Base-by-base conservation (phyloP, 2,113 vertebrate species). In the Rutilus rutilus region DNA sequence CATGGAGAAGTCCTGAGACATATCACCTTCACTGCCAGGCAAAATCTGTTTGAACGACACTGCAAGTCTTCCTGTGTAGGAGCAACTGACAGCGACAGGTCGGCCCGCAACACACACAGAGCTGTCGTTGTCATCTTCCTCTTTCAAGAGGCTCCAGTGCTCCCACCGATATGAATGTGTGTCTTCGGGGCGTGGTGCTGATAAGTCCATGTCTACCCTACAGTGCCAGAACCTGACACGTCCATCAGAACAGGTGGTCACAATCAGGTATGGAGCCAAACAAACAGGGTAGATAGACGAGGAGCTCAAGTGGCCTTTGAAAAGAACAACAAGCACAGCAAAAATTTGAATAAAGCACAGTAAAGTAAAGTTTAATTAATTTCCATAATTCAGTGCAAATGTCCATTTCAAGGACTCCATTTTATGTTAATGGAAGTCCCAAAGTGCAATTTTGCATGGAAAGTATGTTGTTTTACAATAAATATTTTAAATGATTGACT, bases 201-300 rank as follows among this genome's bases (percentile, higher is more conserved):
- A 92, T 8, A 89, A 88, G 1, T 90, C 90, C 42, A 90, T 90
- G 86, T 97, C 97, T 57, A 97, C 93, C n/a, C 90, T 93, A 76
- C 98, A 99, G 39, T 92, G 97, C 98, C 98, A 99, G 93, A 99
- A 99, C 0, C 97, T 94, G 67, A 99, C 97, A 57, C 93, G 96
- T 90, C 97, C 96, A 91, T 99, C 98, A 0, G 98, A 99, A 91
- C 98, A 99, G 19, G 97, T 96, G 0, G 98, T 99, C n/a, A 99
- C 98, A 45, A 99, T 96, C 92, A 99, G 92, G 86, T 99, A 99
- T 0, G 98, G 98, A 27, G 98, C 98, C 89, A 99, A 95, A 92
- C 98, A 99, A 71, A 99, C 98, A 0, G 98, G 98, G 88, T 99
- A 99, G 93, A 99, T 99, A 1, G 98, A 99, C 19, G 98, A 99